phyloP scores from a whole-genome alignment of 1,140 invertebrate species.

The Drosophila truncata region DNA sequence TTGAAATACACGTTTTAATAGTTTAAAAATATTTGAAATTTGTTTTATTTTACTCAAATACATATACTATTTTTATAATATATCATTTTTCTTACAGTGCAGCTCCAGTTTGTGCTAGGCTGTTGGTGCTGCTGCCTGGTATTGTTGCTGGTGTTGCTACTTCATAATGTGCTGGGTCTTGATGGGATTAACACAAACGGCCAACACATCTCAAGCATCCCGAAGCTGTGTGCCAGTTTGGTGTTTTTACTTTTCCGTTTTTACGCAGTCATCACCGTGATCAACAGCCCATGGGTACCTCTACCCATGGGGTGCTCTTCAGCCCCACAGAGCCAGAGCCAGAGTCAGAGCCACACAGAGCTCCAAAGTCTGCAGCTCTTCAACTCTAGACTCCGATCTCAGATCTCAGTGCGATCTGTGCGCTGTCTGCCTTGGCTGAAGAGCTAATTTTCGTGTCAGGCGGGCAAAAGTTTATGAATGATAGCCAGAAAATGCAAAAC shows the following conservation, averaged over 20 bases:
- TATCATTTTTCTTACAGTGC: neutral
- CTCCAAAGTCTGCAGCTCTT: slow-evolving; percentile 54
- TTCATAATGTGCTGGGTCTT: slow-evolving; percentile 76
- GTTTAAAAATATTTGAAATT: neutral
- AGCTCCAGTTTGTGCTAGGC: slow-evolving; percentile 71
- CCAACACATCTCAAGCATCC: slow-evolving; percentile 81
- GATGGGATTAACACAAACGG: slow-evolving; percentile 83
- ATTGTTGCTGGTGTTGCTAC: slow-evolving; percentile 69
- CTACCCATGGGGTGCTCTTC: slow-evolving; percentile 49
- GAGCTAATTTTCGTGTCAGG: slow-evolving; percentile 81
- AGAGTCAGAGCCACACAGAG: slow-evolving; percentile 5
- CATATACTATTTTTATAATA: no score
- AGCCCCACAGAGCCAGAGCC: no score
- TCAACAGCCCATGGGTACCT: slow-evolving; percentile 61
- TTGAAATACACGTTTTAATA: no score
- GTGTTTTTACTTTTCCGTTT: slow-evolving; percentile 71
- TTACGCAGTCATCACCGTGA: slow-evolving; percentile 78
- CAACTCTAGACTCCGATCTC: slow-evolving; percentile 37
- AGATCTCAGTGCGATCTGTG: slow-evolving; percentile 40
- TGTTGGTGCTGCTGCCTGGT: slow-evolving; percentile 29
- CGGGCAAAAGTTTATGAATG: slow-evolving; percentile 78
- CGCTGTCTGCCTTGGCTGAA: slow-evolving; percentile 77
- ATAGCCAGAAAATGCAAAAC: slow-evolving; percentile 71
- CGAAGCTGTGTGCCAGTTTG: slow-evolving; percentile 79
- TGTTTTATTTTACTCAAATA: neutral